Evolutionary conservation across 2,113 vertebrate genomes (phyloP).

Genomic region (Corydoras sp.): DNA sequence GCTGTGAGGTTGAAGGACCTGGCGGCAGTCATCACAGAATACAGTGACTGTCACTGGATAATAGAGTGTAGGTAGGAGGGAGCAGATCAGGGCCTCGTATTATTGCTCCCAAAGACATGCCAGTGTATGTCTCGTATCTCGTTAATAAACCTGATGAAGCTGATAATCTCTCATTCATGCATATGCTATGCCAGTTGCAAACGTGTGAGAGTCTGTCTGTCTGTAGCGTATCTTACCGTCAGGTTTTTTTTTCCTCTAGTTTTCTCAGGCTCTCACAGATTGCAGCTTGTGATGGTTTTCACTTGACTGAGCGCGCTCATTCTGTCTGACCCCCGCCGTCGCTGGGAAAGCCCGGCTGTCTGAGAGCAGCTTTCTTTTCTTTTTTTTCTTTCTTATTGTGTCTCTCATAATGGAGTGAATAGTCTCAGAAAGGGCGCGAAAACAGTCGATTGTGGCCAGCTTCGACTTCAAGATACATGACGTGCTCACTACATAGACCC

Average conservation of each 20-base stretch:
- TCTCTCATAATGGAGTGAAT: slow-evolving; percentile 23
- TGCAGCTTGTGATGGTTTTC: slow-evolving; percentile 22
- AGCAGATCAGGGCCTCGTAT: no score
- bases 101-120: no score
- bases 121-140: no score
- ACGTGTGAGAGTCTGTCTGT: no score
- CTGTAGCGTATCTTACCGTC: not conserved
- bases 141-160: no score
- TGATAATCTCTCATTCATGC: no score
- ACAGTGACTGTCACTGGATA: no score
- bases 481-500: no score
- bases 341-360: slow-evolving; percentile 28
- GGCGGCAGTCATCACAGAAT: no score
- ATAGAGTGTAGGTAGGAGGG: no score
- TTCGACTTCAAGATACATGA: not conserved
- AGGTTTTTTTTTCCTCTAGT: not conserved
- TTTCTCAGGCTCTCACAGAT: slow-evolving; percentile 16
- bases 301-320: slow-evolving; percentile 11
- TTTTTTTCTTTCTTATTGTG: slow-evolving; percentile 17
- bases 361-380: slow-evolving; percentile 38
- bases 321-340: slow-evolving; percentile 14
- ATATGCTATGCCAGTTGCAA: no score
- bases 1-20: no score
- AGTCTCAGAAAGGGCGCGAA: slow-evolving; percentile 36
- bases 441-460: slow-evolving; percentile 1